These are phyloP conservation scores for Drosophila bifasciata DNA, from an alignment of 1,140 invertebrate species.

Conservation along the genomic window DNA sequence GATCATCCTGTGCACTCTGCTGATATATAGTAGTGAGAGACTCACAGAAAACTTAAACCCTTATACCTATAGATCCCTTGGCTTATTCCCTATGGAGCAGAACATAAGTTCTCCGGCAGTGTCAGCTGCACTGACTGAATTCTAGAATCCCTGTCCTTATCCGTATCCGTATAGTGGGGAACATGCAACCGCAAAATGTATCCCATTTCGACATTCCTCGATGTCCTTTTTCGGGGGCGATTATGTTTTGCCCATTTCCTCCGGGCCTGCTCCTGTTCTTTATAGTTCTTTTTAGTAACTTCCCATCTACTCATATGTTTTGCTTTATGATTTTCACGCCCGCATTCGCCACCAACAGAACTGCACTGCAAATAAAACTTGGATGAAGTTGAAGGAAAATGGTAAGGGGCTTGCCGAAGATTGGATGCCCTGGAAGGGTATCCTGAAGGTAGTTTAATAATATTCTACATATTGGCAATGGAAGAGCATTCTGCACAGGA, in stretches of 20 bases:
- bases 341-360: constrained; percentile 33
- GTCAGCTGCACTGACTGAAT: background rate
- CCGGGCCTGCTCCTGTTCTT: constrained; percentile 21
- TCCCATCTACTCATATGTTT: constrained; percentile 63
- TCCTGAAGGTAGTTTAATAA: too few species aligned
- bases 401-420: background rate
- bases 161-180: constrained; percentile 10
- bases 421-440: constrained; percentile 23
- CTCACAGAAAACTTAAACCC: background rate
- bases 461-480: too few species aligned
- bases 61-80: background rate
- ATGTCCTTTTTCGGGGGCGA: constrained; percentile 3
- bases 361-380: constrained; percentile 63
- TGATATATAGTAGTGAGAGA: too few species aligned
- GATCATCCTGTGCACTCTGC: constrained; percentile 1
- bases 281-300: constrained; percentile 67
- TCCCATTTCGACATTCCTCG: constrained; percentile 28
- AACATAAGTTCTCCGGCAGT: background rate
- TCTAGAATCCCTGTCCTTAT: background rate
- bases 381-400: background rate
- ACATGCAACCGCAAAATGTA: constrained; percentile 37
- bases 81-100: background rate
- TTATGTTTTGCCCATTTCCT: constrained; percentile 10
- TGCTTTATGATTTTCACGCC: constrained; percentile 74
- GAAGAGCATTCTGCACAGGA: too few species aligned